phyloP scores from a whole-genome alignment of 1,140 invertebrate genomes.

The Drosophila simulans region DNA sequence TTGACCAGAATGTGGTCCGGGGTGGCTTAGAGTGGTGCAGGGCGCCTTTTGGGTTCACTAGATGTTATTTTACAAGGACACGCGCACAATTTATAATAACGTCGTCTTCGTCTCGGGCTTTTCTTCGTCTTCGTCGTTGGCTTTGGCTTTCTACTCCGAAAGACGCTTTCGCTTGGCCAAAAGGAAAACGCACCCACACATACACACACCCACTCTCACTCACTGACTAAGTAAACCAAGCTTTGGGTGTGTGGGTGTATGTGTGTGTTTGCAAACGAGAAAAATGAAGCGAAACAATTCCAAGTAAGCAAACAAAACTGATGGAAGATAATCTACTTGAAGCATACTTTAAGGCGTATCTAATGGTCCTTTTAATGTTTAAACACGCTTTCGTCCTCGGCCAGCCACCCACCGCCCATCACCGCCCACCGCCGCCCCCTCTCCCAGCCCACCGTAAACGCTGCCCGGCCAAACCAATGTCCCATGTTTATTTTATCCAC shows the following conservation, averaged over 20 bases:
- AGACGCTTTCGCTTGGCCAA: constrained; percentile 43
- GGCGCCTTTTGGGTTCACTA: constrained; percentile 63
- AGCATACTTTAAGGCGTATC: constrained; percentile 84
- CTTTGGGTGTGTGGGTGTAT: constrained; percentile 27
- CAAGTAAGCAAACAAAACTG: constrained; percentile 83
- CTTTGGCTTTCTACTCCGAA: constrained; percentile 18
- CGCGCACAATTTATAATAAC: constrained; percentile 81
- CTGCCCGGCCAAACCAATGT: constrained; percentile 62
- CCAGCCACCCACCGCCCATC: not conserved
- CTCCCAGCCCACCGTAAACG: not conserved
- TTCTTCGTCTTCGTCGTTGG: constrained; percentile 4
- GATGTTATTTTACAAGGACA: constrained; percentile 81
- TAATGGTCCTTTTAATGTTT: constrained; percentile 84
- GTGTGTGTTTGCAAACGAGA: constrained; percentile 74
- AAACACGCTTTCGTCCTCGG: constrained; percentile 72
- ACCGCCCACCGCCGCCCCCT: too few relatives aligned
- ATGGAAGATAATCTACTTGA: constrained; percentile 84
- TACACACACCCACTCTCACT: constrained; percentile 6
- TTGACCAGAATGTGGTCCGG: constrained; percentile 35
- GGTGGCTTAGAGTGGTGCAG: not conserved
- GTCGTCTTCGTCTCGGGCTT: constrained; percentile 34
- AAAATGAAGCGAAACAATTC: constrained; percentile 83
- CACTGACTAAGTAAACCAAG: constrained; percentile 47
- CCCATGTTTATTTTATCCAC: constrained; percentile 82
- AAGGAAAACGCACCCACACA: constrained; percentile 37